phyloP scores from a whole-genome alignment of 1,140 invertebrate species.

The Bombyx mandarina region DNA sequence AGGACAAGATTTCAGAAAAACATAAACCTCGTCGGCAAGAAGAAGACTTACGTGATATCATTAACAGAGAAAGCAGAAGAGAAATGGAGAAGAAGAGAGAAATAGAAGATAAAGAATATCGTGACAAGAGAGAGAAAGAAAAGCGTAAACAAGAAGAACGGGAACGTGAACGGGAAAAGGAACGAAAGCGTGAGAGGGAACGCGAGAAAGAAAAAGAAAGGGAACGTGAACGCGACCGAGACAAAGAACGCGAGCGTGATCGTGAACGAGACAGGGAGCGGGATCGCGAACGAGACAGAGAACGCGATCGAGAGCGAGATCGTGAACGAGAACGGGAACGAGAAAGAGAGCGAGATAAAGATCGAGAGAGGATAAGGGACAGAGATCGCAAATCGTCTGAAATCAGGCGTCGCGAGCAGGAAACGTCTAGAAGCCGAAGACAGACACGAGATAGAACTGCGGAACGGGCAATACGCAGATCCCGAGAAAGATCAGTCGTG shows the following conservation, averaged over 20 bases:
- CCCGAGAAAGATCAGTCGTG: neutral
- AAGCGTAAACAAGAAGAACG: constrained; percentile 40
- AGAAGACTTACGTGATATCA: constrained; percentile 50
- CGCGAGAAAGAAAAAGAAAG: constrained; percentile 29
- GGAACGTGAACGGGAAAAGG: constrained; percentile 28
- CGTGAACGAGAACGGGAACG: constrained; percentile 27
- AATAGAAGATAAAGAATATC: constrained; percentile 39
- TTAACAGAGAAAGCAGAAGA: constrained; percentile 54
- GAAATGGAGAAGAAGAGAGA: constrained; percentile 40
- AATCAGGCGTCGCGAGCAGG: constrained; percentile 28
- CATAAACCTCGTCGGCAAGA: constrained; percentile 36
- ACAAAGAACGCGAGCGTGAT: constrained; percentile 25
- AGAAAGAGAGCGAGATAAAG: constrained; percentile 19
- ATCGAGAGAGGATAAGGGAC: constrained; percentile 24
- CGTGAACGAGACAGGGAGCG: constrained; percentile 23
- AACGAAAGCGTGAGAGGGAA: constrained; percentile 40
- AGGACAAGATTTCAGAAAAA: constrained; percentile 33
- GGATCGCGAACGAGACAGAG: constrained; percentile 24
- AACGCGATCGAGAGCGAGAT: constrained; percentile 27
- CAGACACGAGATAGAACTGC: constrained; percentile 36
- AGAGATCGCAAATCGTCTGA: constrained; percentile 22
- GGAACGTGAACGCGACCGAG: constrained; percentile 39
- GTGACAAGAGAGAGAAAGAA: constrained; percentile 30
- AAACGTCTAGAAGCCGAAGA: constrained; percentile 29
- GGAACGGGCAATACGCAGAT: constrained; percentile 21